A percentile compares a stretch with the other conserved stretches of the same genome.
Conservation (phyloP, 2,797 vertebrate genomes). For the Hyperoplus immaculatus region DNA sequence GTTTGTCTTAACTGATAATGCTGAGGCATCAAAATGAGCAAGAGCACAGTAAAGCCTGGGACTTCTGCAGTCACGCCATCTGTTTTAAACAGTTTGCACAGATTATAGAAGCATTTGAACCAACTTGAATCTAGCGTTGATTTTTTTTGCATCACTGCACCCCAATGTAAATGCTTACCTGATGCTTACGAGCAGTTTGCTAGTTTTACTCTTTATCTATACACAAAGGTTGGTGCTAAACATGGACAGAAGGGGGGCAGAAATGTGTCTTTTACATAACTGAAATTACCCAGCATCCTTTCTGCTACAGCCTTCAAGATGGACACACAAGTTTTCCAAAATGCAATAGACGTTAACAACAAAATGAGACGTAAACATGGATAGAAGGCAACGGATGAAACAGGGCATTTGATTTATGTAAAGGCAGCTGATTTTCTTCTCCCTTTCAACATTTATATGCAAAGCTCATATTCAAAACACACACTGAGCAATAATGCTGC, state of each 20-base stretch:
- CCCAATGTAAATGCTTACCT: slow-evolving; percentile 65
- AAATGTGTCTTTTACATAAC: slow-evolving; percentile 69
- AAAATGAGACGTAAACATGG: slow-evolving; percentile 18
- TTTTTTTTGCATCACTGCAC: slow-evolving; percentile 45
- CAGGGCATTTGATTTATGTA: slow-evolving; percentile 54
- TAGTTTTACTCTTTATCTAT: slow-evolving; percentile 47
- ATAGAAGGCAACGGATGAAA: slow-evolving; percentile 42
- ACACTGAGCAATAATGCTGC: slow-evolving; percentile 34
- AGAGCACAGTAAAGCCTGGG: slow-evolving; percentile 3
- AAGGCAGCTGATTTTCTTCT: slow-evolving; percentile 54
- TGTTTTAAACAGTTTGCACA: neutral
- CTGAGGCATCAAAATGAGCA: slow-evolving; percentile 1
- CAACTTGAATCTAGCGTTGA: slow-evolving; percentile 1
- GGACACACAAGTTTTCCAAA: slow-evolving; percentile 30
- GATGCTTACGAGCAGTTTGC: slow-evolving; percentile 58
- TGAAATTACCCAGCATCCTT: slow-evolving; percentile 59
- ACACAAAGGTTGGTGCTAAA: slow-evolving; percentile 59
- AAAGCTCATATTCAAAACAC: slow-evolving; percentile 59
- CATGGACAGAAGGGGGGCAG: slow-evolving; percentile 67
- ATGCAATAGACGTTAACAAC: slow-evolving; percentile 21
- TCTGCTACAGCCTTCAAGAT: slow-evolving; percentile 34
- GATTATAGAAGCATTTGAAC: slow-evolving; percentile 10
- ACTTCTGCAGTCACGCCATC: slow-evolving; percentile 55
- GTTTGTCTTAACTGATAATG: neutral
- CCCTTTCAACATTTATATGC: slow-evolving; percentile 56